Conservation (phyloP, 1,140 invertebrate genomes). For the Periplaneta americana region DNA sequence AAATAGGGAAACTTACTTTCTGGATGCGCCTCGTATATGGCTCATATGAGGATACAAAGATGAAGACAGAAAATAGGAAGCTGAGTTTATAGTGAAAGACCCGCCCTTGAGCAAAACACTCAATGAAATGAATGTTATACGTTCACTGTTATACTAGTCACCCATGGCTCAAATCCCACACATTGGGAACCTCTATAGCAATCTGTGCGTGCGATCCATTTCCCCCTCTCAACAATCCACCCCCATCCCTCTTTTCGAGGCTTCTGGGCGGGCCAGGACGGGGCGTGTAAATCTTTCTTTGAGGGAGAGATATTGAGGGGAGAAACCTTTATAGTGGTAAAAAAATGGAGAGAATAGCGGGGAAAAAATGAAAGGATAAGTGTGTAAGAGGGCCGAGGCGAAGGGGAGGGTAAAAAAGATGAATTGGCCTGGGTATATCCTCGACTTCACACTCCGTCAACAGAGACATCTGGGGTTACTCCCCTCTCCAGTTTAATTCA, state of each 20-base stretch:
- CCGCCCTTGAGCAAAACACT: no score
- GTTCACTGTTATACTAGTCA: no score
- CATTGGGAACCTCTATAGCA: no score
- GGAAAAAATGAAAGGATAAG: constrained; percentile 2
- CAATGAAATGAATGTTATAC: no score
- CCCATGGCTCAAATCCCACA: no score
- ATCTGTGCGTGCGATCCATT: background rate
- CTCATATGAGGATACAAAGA: no score
- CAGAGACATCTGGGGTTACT: background rate
- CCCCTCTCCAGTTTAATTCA: background rate
- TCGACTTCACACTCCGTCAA: background rate
- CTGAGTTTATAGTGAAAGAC: no score
- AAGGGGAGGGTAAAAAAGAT: background rate
- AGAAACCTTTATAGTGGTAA: background rate
- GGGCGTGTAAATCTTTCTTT: constrained; percentile 13
- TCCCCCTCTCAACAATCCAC: background rate
- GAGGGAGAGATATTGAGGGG: constrained; percentile 4
- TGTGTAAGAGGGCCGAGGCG: background rate
- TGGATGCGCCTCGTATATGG: no score
- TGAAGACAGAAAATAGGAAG: no score
- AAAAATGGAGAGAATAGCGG: background rate
- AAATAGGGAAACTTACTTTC: no score
- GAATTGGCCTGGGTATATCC: background rate
- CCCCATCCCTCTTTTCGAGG: background rate
- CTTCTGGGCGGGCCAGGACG: background rate